Evolutionary conservation across 2,888 invertebrate genomes (phyloP), one percentile per base, ranked within the genome.

Genomic region (Thumatha senex): DNA sequence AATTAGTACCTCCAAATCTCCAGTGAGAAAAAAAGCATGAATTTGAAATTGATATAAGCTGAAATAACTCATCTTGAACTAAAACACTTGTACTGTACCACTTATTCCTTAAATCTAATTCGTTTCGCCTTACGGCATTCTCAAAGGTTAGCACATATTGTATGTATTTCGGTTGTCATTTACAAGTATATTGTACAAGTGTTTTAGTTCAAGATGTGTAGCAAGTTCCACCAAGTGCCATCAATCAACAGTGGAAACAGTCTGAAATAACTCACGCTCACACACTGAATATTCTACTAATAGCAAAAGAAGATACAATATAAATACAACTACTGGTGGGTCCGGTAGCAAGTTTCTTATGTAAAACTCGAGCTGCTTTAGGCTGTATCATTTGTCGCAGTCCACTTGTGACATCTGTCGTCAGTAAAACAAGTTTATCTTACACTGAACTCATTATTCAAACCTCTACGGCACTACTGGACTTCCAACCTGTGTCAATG

Each of bases 321-420:
- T 8, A 31, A 24, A 24, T 4, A 5, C 5, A 24, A 5, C 18
- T 24, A 24, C 18, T 24, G 18, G 18, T 24, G 18, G 18, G 18
- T 24, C 54, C 54, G 51, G 67, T 69, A 67, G 70, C 67, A 14
- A 18, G 54, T 30, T 64, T 51, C 55, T 63, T 63, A 66, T 60
- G 64, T 59, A 67, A 63, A 70, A 59, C 55, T 59, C 63, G 63
- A 70, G 66, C 65, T 57, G 67, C 70, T 72, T 73, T 62, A 65
- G 64, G 70, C 70, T 58, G 73, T 82, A 83, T 82, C 84, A 86
- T 86, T 86, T 85, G 85, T 86, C 80, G 68, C 51, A 72, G 75
- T 76, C 64, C 43, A 63, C 53, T 67, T 61, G 74, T 83, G 86
- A 85, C 86, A 80, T 86, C 82, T 83, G 86, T 86, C 84, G 76